Evolutionary conservation across 2,113 vertebrate genomes (phyloP).

Genomic region (Mobula birostris): DNA sequence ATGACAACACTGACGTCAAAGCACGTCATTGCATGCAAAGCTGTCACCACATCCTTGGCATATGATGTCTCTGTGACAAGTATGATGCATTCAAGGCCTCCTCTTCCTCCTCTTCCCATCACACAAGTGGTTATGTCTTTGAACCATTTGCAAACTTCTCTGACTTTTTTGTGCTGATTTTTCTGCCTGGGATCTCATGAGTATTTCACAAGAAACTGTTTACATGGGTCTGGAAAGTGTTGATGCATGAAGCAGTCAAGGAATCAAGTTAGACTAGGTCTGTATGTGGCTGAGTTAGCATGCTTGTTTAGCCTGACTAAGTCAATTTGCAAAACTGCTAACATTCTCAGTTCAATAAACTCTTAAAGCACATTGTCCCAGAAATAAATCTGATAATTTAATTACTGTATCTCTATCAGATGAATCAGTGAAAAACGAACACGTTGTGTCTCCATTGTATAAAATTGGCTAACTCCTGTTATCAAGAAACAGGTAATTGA

Average conservation of each 20-base stretch:
- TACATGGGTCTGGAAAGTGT: background rate
- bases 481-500: background rate
- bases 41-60: background rate
- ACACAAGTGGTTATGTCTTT: background rate
- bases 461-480: background rate
- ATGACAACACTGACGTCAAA: background rate
- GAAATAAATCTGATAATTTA: background rate
- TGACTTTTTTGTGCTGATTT: too few species aligned
- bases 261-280: background rate
- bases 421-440: background rate
- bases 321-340: background rate
- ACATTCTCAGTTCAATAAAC: background rate
- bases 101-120: background rate
- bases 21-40: slow-evolving; percentile 26
- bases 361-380: background rate
- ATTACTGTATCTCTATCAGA: background rate
- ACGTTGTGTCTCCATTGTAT: background rate
- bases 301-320: background rate
- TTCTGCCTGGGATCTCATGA: background rate
- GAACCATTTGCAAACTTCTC: background rate
- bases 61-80: background rate
- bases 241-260: slow-evolving; percentile 3
- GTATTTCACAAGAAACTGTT: background rate
- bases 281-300: background rate
- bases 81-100: background rate